A percentile compares a stretch with the other conserved stretches of the same genome.
Evolutionary conservation across 2,113 vertebrate genomes (phyloP).

Genomic region (Nyctereutes procyonoides): DNA sequence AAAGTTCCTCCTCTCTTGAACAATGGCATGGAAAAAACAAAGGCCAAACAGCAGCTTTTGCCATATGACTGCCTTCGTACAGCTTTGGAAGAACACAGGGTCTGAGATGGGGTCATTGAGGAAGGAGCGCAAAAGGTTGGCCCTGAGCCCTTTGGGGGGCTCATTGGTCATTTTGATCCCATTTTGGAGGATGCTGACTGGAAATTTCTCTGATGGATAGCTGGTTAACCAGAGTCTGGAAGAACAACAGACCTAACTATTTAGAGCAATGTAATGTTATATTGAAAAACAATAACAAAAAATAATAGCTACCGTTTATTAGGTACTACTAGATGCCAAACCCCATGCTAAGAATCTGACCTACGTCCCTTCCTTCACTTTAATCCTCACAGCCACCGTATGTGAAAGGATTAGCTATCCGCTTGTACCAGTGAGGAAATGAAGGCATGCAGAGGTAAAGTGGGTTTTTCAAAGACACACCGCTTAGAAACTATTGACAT

Average conservation of each 20-base stretch:
- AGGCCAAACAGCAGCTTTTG: constrained; percentile 95
- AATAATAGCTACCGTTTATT: not conserved
- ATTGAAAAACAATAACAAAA: not conserved
- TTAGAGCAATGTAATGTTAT: not conserved
- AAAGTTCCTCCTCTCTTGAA: constrained; percentile 95
- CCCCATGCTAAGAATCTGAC: not conserved
- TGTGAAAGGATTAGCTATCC: not conserved
- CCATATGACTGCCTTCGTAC: constrained; percentile 90
- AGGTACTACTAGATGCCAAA: not conserved
- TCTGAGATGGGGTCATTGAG: constrained; percentile 94
- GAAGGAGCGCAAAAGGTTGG: constrained; percentile 94
- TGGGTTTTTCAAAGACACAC: not conserved
- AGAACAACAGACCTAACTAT: constrained; percentile 34
- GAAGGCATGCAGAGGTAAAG: not conserved
- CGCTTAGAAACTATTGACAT: not conserved
- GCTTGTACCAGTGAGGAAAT: not conserved
- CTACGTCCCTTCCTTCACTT: not conserved
- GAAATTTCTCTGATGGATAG: constrained; percentile 96
- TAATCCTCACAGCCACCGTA: not conserved
- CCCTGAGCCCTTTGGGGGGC: constrained; percentile 94
- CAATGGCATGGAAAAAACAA: constrained; percentile 95
- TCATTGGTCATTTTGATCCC: constrained; percentile 98
- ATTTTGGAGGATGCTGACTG: constrained; percentile 96
- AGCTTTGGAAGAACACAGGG: constrained; percentile 90
- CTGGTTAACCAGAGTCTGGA: constrained; percentile 95